Conservation (phyloP, 2,797 vertebrate species). For the Myotis vivesi region DNA sequence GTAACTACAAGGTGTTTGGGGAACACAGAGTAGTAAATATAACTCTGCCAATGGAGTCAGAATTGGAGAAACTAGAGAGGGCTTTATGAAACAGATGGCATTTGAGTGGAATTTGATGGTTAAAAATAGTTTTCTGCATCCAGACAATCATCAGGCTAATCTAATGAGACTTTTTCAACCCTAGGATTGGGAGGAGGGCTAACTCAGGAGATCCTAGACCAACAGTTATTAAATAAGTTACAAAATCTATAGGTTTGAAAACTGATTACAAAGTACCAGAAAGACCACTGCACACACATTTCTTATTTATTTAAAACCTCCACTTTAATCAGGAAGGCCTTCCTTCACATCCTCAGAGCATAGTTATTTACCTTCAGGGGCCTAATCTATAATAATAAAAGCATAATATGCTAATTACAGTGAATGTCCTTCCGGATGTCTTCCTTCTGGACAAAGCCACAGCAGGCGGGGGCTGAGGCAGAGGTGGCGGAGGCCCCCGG, state of each 20-base stretch:
- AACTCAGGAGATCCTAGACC: not conserved
- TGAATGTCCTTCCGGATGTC: no score
- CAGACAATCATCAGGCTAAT: not conserved
- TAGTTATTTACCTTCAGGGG: not conserved
- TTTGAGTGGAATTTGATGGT: not conserved
- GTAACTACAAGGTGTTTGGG: not conserved
- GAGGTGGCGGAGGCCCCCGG: no score
- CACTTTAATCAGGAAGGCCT: not conserved
- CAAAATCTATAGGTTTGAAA: not conserved
- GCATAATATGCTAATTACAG: no score
- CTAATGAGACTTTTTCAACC: not conserved
- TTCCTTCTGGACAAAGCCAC: no score
- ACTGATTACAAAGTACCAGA: not conserved
- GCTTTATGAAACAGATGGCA: not conserved
- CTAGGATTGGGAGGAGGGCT: not conserved
- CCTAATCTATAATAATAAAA: not conserved
- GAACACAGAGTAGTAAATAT: not conserved
- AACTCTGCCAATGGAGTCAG: not conserved
- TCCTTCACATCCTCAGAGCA: not conserved
- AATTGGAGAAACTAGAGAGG: not conserved
- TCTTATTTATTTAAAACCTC: constrained; percentile 9
- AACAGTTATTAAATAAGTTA: not conserved
- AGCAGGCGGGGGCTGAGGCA: no score
- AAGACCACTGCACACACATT: not conserved
- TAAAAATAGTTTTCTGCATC: not conserved